Evolutionary conservation across 2,113 vertebrate genomes (phyloP).

Genomic region (Dipodomys ordii): DNA sequence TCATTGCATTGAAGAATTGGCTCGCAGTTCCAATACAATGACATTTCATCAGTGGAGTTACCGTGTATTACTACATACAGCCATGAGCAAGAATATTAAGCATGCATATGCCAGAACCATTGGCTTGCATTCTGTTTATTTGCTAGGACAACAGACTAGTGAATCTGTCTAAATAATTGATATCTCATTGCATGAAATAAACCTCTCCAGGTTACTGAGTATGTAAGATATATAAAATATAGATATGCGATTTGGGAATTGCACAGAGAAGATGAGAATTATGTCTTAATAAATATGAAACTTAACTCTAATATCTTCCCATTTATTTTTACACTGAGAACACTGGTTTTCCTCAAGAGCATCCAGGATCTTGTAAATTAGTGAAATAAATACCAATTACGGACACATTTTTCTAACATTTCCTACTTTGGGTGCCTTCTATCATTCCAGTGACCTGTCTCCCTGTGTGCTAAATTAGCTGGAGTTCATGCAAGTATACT

Average conservation of each 20-base stretch:
- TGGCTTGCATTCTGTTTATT: constrained; percentile 34
- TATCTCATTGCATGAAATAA: constrained; percentile 29
- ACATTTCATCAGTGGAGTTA: not conserved
- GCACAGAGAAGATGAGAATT: not conserved
- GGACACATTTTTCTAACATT: constrained; percentile 39
- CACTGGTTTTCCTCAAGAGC: not conserved
- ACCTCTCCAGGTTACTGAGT: not conserved
- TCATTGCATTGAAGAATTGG: not conserved
- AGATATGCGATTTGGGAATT: not conserved
- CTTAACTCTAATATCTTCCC: not conserved
- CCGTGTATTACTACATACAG: not conserved
- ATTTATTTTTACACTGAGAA: constrained; percentile 28
- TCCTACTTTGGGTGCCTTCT: not conserved
- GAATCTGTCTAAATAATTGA: constrained; percentile 54
- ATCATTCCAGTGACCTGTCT: not conserved
- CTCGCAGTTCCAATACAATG: not conserved
- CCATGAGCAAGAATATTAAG: constrained; percentile 1
- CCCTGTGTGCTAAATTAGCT: not conserved
- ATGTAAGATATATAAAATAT: not conserved
- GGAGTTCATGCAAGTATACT: not conserved
- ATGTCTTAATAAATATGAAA: constrained; percentile 43
- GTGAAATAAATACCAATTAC: constrained; percentile 45
- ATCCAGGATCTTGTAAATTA: constrained; percentile 31
- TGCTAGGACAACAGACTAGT: constrained; percentile 39
- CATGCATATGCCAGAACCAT: not conserved